Base-by-base conservation (phyloP, 2,113 vertebrate genomes). In the Mormyrus iriodes region DNA sequence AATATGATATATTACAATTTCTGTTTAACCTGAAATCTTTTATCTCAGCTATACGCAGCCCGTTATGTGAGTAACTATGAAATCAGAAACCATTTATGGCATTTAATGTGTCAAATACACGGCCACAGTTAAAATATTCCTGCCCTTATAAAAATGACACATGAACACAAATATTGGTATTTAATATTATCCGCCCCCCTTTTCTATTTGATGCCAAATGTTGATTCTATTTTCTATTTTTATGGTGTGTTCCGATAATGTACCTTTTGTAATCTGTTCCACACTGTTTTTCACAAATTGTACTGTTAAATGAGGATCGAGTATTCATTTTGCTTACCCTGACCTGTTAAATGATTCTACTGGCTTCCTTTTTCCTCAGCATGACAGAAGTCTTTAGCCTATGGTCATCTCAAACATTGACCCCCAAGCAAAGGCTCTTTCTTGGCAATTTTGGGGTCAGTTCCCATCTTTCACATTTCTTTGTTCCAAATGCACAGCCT, bases 191-290 rank as follows among this genome's bases (percentile, higher is more conserved):
- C 17, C 24, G 21, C 39, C 39, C 17, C 21, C 19, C 3, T 46
- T 84, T 84, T 84, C 82, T 48, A 46, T 84, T 42, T 84, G 42
- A 46, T 84, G 82, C 44, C 82, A 84, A 84, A 48, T 84, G 44
- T 84, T 48, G 35, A 42, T 79, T 79, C 15, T 35, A 42, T 76
- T 39, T 35, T 48, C 39, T n/a, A n/a, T 83, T 84, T 69, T 48
- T 39, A 9, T 46, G 44, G 48, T 10, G 13, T 84, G 39, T 84
- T 84, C 82, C 48, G 39, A 48, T 48, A 21, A 48, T 46, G 42
- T 84, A 46, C n/a, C 3, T 84, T 48, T 84, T 84, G 21, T 84
- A 84, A 79, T 79, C 42, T 46, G 44, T 48, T 46, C 35, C 39
- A 84, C 10, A 84, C 44, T 48, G 35, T 10, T 84, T 84, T 42